These are phyloP conservation scores for Ceyx margarethae DNA, from an alignment of 2,113 vertebrate species.

Conservation along the genomic window DNA sequence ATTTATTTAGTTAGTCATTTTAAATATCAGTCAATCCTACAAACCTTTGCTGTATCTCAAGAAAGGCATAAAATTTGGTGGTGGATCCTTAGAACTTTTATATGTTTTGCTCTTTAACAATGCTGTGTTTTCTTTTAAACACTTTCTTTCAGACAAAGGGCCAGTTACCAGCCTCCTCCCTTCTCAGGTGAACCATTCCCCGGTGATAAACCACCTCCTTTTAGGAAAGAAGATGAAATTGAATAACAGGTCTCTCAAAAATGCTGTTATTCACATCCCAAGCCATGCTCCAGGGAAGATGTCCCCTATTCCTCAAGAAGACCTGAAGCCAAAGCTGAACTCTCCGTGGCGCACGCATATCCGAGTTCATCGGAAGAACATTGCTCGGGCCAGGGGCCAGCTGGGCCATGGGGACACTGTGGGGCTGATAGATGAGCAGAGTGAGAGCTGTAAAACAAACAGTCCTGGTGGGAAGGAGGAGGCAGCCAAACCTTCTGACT, in stretches of 20 bases:
- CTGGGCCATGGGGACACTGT: slow-evolving; percentile 82
- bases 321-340: slow-evolving; percentile 77
- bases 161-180: slow-evolving; percentile 89
- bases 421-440: slow-evolving; percentile 80
- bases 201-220: slow-evolving; percentile 96
- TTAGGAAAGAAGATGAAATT: slow-evolving; percentile 86
- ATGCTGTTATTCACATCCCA: slow-evolving; percentile 75
- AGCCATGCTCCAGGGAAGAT: slow-evolving; percentile 67
- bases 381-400: slow-evolving; percentile 82
- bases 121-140: slow-evolving; percentile 28
- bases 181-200: slow-evolving; percentile 89
- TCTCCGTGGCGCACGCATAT: slow-evolving; percentile 93
- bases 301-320: slow-evolving; percentile 71
- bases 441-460: slow-evolving; percentile 46
- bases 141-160: slow-evolving; percentile 87
- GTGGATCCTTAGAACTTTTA: not conserved
- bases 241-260: slow-evolving; percentile 73
- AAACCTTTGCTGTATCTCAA: not conserved
- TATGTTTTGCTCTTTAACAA: not conserved
- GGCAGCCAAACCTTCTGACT: not conserved
- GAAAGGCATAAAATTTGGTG: not conserved
- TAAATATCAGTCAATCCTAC: not conserved
- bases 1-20: not conserved
- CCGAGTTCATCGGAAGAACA: slow-evolving; percentile 86
- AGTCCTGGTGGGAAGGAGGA: slow-evolving; percentile 23